A percentile compares a stretch with the other conserved stretches of the same genome.
phyloP scores from a whole-genome alignment of 1,140 invertebrate genomes.

The Trachymyrmex cornetzi region DNA sequence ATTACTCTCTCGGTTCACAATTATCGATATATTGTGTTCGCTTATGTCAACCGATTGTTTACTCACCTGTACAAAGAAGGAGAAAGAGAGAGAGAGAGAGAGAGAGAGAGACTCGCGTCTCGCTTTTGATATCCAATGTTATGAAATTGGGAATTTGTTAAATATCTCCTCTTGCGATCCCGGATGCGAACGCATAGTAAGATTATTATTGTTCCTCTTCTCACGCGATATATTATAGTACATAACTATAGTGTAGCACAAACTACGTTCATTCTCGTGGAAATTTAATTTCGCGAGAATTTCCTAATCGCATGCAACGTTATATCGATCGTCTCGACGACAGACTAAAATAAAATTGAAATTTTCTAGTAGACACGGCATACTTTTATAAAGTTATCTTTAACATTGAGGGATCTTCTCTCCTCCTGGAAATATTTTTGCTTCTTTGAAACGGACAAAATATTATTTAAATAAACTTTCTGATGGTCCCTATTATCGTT shows the following conservation, averaged over 20 bases:
- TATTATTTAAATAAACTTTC: slow-evolving; percentile 11
- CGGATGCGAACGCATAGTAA: slow-evolving; percentile 27
- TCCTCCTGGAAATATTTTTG: background rate
- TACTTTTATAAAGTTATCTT: slow-evolving; percentile 23
- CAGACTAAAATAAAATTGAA: slow-evolving; percentile 41
- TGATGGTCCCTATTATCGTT: background rate
- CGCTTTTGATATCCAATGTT: slow-evolving; percentile 5
- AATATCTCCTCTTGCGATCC: slow-evolving; percentile 24
- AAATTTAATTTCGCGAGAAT: slow-evolving; percentile 63
- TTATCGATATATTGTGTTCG: slow-evolving; percentile 56
- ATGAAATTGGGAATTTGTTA: slow-evolving; percentile 49
- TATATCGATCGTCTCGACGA: slow-evolving; percentile 42
- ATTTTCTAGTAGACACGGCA: slow-evolving; percentile 18
- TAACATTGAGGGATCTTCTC: background rate
- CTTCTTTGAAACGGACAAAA: background rate
- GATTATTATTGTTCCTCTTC: slow-evolving; percentile 53
- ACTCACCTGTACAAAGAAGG: slow-evolving; percentile 14
- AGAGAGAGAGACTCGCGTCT: background rate
- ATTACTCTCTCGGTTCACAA: slow-evolving; percentile 31
- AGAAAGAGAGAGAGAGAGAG: background rate
- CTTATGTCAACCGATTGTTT: slow-evolving; percentile 60
- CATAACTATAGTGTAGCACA: slow-evolving; percentile 25
- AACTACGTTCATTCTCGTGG: slow-evolving; percentile 58
- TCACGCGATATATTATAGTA: slow-evolving; percentile 28
- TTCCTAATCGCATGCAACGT: slow-evolving; percentile 60